These are phyloP conservation scores for Actenoides hombroni DNA, from an alignment of 2,113 vertebrate genomes.

Conservation along the genomic window DNA sequence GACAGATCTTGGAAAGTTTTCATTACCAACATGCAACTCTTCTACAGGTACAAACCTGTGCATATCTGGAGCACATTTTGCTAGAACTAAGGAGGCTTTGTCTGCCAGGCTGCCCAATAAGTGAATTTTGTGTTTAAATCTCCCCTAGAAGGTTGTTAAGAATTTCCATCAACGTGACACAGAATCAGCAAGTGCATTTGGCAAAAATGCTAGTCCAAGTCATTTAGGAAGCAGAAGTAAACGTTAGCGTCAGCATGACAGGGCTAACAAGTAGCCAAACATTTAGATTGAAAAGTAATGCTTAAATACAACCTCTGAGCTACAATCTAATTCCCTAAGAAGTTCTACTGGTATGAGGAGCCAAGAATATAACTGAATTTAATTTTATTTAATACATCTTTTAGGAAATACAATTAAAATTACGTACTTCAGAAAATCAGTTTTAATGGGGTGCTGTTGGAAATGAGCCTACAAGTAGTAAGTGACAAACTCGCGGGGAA, in stretches of 20 bases:
- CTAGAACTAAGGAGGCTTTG: not conserved
- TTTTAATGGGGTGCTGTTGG: constrained; percentile 15
- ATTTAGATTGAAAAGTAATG: not conserved
- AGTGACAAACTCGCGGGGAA: not conserved
- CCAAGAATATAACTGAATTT: constrained; percentile 5
- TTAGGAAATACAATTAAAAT: constrained; percentile 24
- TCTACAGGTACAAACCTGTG: not conserved
- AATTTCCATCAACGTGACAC: not conserved
- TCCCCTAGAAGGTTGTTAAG: not conserved
- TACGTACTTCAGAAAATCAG: not conserved
- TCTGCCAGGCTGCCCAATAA: not conserved
- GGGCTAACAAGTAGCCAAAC: not conserved
- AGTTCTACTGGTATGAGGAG: not conserved
- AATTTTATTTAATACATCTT: constrained; percentile 18
- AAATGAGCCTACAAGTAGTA: not conserved
- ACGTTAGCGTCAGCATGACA: not conserved
- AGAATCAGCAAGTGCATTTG: not conserved
- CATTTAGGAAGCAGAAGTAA: not conserved
- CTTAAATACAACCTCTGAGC: not conserved
- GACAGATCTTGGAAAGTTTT: not conserved
- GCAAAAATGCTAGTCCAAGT: not conserved
- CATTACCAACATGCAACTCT: not conserved
- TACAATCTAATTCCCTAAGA: constrained; percentile 10
- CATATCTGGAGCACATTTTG: fast-evolving
- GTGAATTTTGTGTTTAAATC: not conserved